These are phyloP conservation scores for Diphyllodes magnificus DNA, from an alignment of 2,113 vertebrate genomes.

Conservation along the genomic window DNA sequence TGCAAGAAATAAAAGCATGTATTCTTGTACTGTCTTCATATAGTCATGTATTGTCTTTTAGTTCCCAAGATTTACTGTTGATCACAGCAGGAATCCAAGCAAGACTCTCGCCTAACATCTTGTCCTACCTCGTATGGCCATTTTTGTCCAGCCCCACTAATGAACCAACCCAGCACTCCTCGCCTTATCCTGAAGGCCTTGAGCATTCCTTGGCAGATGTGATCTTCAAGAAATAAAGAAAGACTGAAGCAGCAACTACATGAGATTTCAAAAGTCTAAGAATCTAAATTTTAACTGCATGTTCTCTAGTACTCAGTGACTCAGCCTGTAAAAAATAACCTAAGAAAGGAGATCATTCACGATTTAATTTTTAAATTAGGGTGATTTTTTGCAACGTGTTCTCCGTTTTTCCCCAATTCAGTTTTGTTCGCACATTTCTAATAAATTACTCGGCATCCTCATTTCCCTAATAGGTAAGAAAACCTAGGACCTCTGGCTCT, in stretches of 20 bases:
- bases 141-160: neutral
- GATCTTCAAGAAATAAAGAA: neutral
- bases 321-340: neutral
- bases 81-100: neutral
- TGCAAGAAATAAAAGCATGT: neutral
- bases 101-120: neutral
- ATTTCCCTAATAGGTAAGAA: slow-evolving; percentile 73
- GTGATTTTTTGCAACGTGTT: neutral
- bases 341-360: accelerated
- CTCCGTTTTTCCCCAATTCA: neutral
- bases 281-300: neutral
- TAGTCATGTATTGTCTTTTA: neutral
- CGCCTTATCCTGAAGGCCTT: neutral
- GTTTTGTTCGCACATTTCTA: neutral
- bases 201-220: neutral
- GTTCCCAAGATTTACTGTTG: neutral
- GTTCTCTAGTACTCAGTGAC: neutral
- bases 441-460: neutral
- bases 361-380: neutral
- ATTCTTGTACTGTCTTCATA: neutral
- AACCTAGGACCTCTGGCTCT: slow-evolving; percentile 58
- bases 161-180: neutral
- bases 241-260: neutral
- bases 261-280: neutral
- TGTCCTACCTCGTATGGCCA: neutral